These are phyloP conservation scores for Ephestia elutella DNA, from an alignment of 1,140 invertebrate genomes.

Conservation along the genomic window DNA sequence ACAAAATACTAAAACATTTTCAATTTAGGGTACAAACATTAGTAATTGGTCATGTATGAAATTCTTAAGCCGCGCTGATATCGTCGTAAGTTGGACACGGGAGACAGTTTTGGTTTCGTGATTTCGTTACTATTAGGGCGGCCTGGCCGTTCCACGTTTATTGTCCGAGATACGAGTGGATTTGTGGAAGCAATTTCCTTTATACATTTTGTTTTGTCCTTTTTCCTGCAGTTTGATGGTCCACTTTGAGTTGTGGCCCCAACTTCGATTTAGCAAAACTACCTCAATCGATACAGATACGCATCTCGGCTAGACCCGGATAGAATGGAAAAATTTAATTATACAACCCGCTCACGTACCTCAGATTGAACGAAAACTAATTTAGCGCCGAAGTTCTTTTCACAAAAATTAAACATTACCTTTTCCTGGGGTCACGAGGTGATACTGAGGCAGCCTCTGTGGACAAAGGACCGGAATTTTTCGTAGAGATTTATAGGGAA, in stretches of 20 bases:
- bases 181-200: conserved; percentile 75
- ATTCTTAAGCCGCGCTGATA: conserved; percentile 44
- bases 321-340: conserved; percentile 54
- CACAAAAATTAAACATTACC: conserved; percentile 41
- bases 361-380: conserved; percentile 58
- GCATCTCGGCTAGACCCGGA: conserved; percentile 47
- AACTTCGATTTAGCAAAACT: conserved; percentile 66
- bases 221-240: conserved; percentile 71
- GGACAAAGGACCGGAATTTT: conserved; percentile 7
- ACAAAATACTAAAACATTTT: too few relatives aligned
- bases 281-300: conserved; percentile 56
- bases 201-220: conserved; percentile 74
- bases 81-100: conserved; percentile 55
- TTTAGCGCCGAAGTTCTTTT: conserved; percentile 50
- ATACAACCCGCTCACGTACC: conserved; percentile 59
- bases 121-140: conserved; percentile 73
- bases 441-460: conserved; percentile 6
- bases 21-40: background rate
- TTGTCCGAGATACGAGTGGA: conserved; percentile 73
- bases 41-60: conserved; percentile 30
- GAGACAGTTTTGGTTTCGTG: conserved; percentile 71
- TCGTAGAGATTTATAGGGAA: conserved; percentile 6
- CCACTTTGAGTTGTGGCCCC: conserved; percentile 58
- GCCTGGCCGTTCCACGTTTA: conserved; percentile 66
- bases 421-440: background rate